Percentiles rank a stretch among this genome's conserved stretches.
Conservation (phyloP, 2,888 invertebrate genomes). For the Antheraea assamensis region DNA sequence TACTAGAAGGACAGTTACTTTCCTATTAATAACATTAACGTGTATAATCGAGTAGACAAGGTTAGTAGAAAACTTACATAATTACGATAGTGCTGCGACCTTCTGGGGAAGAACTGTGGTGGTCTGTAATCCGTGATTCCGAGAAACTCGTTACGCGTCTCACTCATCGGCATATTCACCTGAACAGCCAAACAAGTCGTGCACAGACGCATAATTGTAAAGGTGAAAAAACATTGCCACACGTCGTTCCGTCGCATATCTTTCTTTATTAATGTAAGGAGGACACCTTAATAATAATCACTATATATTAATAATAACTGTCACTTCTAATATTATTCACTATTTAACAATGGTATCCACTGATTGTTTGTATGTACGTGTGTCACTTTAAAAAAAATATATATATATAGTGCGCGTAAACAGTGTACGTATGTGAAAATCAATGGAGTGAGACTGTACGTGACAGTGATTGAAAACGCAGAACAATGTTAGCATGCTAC, state of each 20-base stretch:
- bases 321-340: not conserved
- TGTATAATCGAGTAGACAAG: not conserved
- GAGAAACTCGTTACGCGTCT: not conserved
- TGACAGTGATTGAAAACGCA: slow-evolving; percentile 5
- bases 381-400: not conserved
- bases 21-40: too few relatives aligned
- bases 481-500: slow-evolving; percentile 11
- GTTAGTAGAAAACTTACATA: slow-evolving; percentile 1
- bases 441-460: not conserved
- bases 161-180: not conserved
- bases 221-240: not conserved
- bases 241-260: not conserved
- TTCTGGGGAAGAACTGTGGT: not conserved
- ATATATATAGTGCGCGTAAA: not conserved
- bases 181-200: not conserved
- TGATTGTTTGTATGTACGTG: too few relatives aligned
- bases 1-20: too few relatives aligned
- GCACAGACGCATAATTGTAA: not conserved
- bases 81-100: not conserved
- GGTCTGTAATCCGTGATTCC: not conserved
- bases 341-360: not conserved
- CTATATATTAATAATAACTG: not conserved
- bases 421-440: not conserved
- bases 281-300: not conserved
- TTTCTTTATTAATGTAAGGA: not conserved